Conservation (phyloP, 2,113 vertebrate species). For the Cettia cetti region DNA sequence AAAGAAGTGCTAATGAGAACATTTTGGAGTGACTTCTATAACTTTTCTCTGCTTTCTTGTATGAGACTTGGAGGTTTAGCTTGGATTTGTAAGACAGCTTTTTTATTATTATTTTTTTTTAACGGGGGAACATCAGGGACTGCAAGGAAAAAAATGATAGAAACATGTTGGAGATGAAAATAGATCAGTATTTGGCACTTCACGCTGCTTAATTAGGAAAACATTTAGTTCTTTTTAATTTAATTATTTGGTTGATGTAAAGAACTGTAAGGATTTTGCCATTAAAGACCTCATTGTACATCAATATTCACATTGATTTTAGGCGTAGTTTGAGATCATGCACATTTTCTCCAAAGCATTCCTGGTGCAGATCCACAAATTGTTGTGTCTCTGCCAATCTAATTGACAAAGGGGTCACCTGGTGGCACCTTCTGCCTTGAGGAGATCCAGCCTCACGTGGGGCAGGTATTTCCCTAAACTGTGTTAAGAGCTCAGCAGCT, state of each 20-base stretch:
- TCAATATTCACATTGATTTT: neutral
- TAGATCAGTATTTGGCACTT: neutral
- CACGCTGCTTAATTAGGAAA: neutral
- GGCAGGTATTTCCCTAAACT: neutral
- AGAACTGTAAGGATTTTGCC: neutral
- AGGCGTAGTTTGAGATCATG: neutral
- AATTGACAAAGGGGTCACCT: neutral
- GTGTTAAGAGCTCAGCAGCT: neutral
- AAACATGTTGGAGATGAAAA: neutral
- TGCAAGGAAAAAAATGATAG: neutral
- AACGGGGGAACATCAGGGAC: neutral
- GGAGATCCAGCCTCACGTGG: rapidly evolving
- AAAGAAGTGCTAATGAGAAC: slow-evolving; percentile 28
- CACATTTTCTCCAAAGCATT: neutral
- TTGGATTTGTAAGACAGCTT: neutral
- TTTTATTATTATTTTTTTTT: neutral
- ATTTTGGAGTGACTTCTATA: neutral
- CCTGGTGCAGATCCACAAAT: neutral
- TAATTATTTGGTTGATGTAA: neutral
- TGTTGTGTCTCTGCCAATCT: neutral
- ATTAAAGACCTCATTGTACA: neutral
- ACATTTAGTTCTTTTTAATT: neutral
- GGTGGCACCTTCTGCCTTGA: neutral
- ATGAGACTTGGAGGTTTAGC: neutral
- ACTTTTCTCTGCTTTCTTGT: neutral